Evolutionary conservation across 1,140 invertebrate genomes (phyloP).

Genomic region (Drosophila repletoides): DNA sequence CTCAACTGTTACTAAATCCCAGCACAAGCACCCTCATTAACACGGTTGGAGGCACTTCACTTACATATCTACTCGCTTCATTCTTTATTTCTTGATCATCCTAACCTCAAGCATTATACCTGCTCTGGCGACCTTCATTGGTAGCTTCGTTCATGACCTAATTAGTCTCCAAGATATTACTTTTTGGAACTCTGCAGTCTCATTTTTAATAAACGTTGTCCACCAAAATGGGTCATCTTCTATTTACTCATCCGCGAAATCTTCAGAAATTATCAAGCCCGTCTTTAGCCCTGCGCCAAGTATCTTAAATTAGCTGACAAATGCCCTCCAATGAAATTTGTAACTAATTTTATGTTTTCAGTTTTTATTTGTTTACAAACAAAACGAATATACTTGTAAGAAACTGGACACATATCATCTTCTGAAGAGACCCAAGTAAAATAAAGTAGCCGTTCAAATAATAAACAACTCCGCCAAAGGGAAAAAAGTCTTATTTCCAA

Average conservation of each 20-base stretch:
- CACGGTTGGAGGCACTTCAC: no score
- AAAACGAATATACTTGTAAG: slow-evolving; percentile 21
- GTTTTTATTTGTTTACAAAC: slow-evolving; percentile 36
- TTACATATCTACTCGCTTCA: neutral
- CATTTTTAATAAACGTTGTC: neutral
- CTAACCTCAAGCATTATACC: neutral
- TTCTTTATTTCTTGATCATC: neutral
- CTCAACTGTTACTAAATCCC: slow-evolving; percentile 23
- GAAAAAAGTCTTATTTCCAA: slow-evolving; percentile 44
- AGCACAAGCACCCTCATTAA: slow-evolving; percentile 12
- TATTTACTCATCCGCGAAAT: neutral
- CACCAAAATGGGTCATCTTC: no score
- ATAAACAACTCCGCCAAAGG: slow-evolving; percentile 34
- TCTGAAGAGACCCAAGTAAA: slow-evolving; percentile 19
- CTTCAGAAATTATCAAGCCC: neutral
- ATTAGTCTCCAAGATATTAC: neutral
- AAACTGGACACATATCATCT: slow-evolving; percentile 10
- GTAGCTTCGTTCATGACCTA: slow-evolving; percentile 5
- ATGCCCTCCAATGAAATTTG: slow-evolving; percentile 22
- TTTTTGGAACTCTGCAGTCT: no score
- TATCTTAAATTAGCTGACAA: slow-evolving; percentile 24
- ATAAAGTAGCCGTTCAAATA: slow-evolving; percentile 47
- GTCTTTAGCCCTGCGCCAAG: neutral
- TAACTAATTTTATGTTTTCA: slow-evolving; percentile 31
- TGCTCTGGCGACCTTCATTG: neutral